Percentiles rank a stretch among this genome's conserved stretches.
These are phyloP conservation scores for Orussus abietinus DNA, from an alignment of 1,140 invertebrate genomes.

Conservation along the genomic window DNA sequence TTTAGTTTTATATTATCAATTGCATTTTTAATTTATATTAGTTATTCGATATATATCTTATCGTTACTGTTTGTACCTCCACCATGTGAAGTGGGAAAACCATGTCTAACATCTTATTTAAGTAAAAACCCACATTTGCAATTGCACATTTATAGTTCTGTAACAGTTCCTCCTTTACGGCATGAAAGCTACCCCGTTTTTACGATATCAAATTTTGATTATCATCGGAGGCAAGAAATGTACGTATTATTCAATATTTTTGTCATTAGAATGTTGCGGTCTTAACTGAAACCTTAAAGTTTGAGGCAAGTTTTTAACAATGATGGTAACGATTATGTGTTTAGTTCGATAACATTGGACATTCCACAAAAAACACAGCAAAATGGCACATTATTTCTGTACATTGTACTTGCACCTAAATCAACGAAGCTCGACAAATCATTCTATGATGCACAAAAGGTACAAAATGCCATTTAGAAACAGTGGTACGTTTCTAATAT, in stretches of 20 bases:
- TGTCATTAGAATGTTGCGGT: slow-evolving; percentile 34
- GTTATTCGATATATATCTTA: slow-evolving; percentile 70
- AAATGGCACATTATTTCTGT: slow-evolving; percentile 74
- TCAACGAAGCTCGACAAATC: slow-evolving; percentile 50
- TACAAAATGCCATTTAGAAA: slow-evolving; percentile 15
- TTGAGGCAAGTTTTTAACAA: slow-evolving; percentile 14
- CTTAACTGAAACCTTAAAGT: slow-evolving; percentile 26
- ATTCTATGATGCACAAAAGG: slow-evolving; percentile 36
- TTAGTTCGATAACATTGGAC: slow-evolving; percentile 60
- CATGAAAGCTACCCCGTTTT: slow-evolving; percentile 40
- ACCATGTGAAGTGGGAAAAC: slow-evolving; percentile 58
- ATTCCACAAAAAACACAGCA: slow-evolving; percentile 67
- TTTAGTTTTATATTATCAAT: slow-evolving; percentile 58
- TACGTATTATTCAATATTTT: slow-evolving; percentile 7
- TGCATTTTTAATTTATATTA: slow-evolving; percentile 66
- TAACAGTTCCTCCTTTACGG: slow-evolving; percentile 48
- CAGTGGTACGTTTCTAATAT: slow-evolving; percentile 9
- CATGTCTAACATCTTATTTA: slow-evolving; percentile 61
- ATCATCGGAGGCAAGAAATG: slow-evolving; percentile 32
- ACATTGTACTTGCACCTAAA: slow-evolving; percentile 55
- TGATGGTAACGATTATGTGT: slow-evolving; percentile 25
- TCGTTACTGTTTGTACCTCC: slow-evolving; percentile 68
- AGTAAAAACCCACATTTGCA: slow-evolving; percentile 55
- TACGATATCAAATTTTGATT: slow-evolving; percentile 54
- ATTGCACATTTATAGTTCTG: slow-evolving; percentile 59